phyloP scores from a whole-genome alignment of 2,113 vertebrate species.

The Chunga burmeisteri region DNA sequence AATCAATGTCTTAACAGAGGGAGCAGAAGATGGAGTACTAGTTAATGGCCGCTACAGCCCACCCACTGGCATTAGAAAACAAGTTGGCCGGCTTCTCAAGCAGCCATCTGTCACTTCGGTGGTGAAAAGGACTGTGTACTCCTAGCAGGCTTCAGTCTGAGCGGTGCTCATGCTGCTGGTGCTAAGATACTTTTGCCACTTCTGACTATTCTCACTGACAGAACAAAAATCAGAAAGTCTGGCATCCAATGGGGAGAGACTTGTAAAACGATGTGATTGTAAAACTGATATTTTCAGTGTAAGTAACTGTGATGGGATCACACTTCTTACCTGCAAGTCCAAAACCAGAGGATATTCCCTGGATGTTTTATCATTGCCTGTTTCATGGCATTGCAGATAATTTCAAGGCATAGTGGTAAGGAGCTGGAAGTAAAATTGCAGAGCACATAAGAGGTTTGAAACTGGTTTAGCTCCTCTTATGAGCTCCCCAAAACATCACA shows the following conservation, averaged over 20 bases:
- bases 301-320: not conserved
- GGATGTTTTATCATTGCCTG: not conserved
- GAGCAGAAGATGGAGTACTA: not conserved
- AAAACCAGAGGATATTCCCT: not conserved
- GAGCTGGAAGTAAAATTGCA: not conserved
- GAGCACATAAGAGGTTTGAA: not conserved
- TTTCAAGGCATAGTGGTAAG: not conserved
- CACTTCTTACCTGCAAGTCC: not conserved
- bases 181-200: not conserved
- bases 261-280: not conserved
- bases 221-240: not conserved
- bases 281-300: not conserved
- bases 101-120: not conserved
- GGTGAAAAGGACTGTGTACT: not conserved
- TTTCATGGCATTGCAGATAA: not conserved
- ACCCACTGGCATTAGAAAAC: not conserved
- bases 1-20: not conserved
- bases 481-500: not conserved
- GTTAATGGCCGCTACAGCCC: not conserved
- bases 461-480: not conserved
- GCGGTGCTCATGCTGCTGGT: not conserved
- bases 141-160: not conserved
- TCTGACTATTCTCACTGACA: not conserved
- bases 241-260: not conserved
- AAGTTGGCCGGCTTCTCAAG: not conserved